A percentile compares a stretch with the other conserved stretches of the same genome.
Conservation (phyloP, 2,797 vertebrate genomes). For the Toxotes lorentzi region DNA sequence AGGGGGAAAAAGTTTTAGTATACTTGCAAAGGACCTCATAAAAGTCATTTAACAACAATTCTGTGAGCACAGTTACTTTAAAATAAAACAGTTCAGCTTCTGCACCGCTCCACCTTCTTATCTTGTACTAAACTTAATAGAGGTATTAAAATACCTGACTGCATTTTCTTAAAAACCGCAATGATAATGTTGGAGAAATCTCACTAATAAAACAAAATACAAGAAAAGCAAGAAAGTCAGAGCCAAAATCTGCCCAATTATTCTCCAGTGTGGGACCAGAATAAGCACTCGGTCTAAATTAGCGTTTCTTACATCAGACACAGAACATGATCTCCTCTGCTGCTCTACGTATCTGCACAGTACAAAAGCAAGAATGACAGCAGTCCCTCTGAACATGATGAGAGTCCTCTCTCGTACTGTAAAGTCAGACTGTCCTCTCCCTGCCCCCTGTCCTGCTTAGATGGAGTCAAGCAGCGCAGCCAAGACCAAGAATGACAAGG, state of each 20-base stretch:
- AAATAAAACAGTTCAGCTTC: conserved; percentile 9
- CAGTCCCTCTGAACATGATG: conserved; percentile 6
- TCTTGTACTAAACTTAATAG: conserved; percentile 24
- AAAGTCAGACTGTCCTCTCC: conserved; percentile 43
- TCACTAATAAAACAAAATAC: not conserved
- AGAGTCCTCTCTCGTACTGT: conserved; percentile 20
- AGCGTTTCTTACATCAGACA: not conserved
- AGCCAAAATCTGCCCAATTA: not conserved
- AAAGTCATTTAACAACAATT: conserved; percentile 20
- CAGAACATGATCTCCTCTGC: conserved; percentile 8
- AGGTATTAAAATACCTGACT: conserved; percentile 8
- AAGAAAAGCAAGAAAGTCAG: not conserved
- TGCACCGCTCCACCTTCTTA: not conserved
- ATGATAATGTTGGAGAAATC: not conserved
- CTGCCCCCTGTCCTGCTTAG: conserved; percentile 74
- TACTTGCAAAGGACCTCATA: conserved; percentile 20
- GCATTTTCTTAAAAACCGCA: not conserved
- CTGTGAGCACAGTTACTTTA: conserved; percentile 10
- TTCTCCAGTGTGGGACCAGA: not conserved
- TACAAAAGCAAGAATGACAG: conserved; percentile 4
- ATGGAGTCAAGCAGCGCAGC: conserved; percentile 90
- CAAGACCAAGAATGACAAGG: conserved; percentile 90
- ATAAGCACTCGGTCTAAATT: not conserved
- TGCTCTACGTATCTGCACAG: not conserved
- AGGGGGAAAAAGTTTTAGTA: conserved; percentile 1